phyloP scores from a whole-genome alignment of 2,797 vertebrate species.

The Diceros bicornis region DNA sequence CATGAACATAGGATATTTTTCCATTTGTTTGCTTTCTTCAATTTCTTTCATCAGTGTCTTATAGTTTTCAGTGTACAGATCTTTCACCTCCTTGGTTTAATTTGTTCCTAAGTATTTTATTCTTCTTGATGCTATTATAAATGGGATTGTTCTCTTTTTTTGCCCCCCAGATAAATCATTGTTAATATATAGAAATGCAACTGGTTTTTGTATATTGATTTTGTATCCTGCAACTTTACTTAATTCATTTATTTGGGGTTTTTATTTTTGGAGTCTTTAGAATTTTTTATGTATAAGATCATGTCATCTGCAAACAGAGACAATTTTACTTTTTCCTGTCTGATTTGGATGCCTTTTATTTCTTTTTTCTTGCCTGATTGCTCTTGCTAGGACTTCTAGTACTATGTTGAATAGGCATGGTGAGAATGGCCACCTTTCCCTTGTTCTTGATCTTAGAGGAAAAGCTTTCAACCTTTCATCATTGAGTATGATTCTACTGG shows the following conservation, averaged over 20 bases:
- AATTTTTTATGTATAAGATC: neutral
- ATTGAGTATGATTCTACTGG: neutral
- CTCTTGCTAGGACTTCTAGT: neutral
- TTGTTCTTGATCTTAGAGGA: neutral
- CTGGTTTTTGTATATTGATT: neutral
- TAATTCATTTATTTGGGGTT: neutral
- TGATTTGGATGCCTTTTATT: neutral
- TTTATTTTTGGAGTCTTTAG: neutral
- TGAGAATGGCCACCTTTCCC: neutral
- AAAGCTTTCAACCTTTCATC: neutral
- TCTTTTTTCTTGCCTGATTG: neutral
- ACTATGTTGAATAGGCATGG: neutral
- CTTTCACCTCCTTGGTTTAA: neutral
- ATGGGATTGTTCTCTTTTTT: neutral
- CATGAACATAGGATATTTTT: neutral
- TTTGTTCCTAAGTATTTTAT: slow-evolving; percentile 20
- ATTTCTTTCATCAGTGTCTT: neutral
- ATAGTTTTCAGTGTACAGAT: neutral
- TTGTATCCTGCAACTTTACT: neutral
- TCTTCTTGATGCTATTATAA: neutral
- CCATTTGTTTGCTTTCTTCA: slow-evolving; percentile 1
- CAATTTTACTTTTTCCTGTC: neutral
- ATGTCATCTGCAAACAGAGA: neutral
- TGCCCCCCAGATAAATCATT: neutral
- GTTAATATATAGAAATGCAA: neutral